Base-by-base conservation (phyloP, 2,113 vertebrate species). In the Spizaetus ornatus region DNA sequence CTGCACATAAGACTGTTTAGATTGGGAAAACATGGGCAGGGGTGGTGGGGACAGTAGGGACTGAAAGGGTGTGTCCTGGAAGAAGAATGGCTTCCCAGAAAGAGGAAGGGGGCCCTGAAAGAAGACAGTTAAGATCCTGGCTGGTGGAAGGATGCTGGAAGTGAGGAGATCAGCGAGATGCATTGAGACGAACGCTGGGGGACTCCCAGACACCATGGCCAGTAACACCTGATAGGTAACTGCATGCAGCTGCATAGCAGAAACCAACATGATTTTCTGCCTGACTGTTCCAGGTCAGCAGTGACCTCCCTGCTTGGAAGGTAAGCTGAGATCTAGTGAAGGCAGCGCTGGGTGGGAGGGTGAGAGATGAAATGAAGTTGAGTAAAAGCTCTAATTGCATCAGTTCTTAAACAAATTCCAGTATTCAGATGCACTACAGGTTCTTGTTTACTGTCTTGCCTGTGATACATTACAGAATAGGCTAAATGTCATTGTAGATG, bases 121-220 rank as follows among this genome's bases (percentile, higher is more conserved):
- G 23, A 50, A 69, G 36, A 52, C 6, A 16, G 25, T 38, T 38
- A 70, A 63, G 38, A 70, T 27, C 32, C 43, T 58, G 48, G 7
- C 29, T 47, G 29, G 21, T 36, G 31, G 25, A 70, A 86, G 52
- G 32, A 52, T 23, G 15, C 34, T 76, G 34, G 20, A 63, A 76
- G 38, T 6, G 12, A 85, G 38, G 34, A 34, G 20, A 74, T 43
- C 27, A 45, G 43, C 2, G 3, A 52, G 42, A 65, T 20, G 43
- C 29, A 22, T 2, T 40, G 29, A 63, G 50, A 50, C 0, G 3
- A 77, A 50, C 0, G 4, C 23, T 16, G 50, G 9, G 14, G 27
- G 14, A 70, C 26, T 61, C 45, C 11, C 23, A 77, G 52, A 45
- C 38, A 78, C 8, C 21, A 29, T 5, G 23, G 25, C 23, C 36